phyloP scores from a whole-genome alignment of 2,113 vertebrate genomes.

The Pseudolaguvia tuberculata region DNA sequence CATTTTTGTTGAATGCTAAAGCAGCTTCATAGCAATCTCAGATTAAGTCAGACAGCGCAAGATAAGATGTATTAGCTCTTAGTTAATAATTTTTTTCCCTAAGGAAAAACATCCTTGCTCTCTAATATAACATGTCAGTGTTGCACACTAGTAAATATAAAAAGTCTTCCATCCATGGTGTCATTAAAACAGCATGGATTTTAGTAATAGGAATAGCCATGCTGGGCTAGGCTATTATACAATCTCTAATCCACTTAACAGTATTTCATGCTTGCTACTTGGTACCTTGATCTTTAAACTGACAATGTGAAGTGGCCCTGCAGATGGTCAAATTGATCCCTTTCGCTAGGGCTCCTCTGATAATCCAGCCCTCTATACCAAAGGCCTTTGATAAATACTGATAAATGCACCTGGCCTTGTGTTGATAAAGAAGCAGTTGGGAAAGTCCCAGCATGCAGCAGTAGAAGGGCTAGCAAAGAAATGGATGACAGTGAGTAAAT shows the following conservation, averaged over 20 bases:
- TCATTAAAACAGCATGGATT: slow-evolving; percentile 29
- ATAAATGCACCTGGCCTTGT: slow-evolving; percentile 68
- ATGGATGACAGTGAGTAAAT: slow-evolving; percentile 39
- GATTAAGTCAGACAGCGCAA: slow-evolving; percentile 14
- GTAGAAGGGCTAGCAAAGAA: slow-evolving; percentile 47
- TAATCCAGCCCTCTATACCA: slow-evolving; percentile 43
- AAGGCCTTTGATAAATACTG: slow-evolving; percentile 63
- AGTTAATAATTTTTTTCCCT: slow-evolving; percentile 33
- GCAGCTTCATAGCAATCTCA: not conserved
- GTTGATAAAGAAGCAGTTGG: slow-evolving; percentile 67
- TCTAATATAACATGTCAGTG: slow-evolving; percentile 26
- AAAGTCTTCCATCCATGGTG: slow-evolving; percentile 27
- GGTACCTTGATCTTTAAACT: slow-evolving; percentile 48
- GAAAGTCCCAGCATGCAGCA: slow-evolving; percentile 56
- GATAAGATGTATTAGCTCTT: slow-evolving; percentile 30
- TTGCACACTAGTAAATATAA: slow-evolving; percentile 27
- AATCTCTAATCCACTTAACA: slow-evolving; percentile 37
- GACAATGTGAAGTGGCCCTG: slow-evolving; percentile 30
- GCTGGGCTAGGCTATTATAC: slow-evolving; percentile 32
- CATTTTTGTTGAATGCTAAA: slow-evolving; percentile 5
- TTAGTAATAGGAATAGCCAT: slow-evolving; percentile 25
- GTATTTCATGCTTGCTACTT: slow-evolving; percentile 33
- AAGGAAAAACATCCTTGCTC: slow-evolving; percentile 30
- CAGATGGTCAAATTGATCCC: slow-evolving; percentile 27
- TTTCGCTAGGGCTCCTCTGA: slow-evolving; percentile 49